These are phyloP conservation scores for Lasioglossum vierecki DNA, from an alignment of 2,888 invertebrate genomes.

Conservation along the genomic window DNA sequence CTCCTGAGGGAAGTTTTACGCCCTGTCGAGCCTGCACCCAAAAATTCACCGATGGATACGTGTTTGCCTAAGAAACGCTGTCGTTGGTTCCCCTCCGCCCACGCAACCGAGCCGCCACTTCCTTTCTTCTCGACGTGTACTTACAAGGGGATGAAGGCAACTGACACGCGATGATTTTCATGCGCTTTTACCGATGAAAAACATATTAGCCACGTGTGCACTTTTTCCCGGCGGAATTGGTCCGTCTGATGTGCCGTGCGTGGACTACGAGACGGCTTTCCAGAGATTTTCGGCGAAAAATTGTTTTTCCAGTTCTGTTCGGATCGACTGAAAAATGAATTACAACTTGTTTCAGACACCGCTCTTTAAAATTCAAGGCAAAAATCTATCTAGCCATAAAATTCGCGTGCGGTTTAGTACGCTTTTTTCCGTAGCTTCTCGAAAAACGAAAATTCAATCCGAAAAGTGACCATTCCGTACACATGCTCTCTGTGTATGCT, in stretches of 20 bases:
- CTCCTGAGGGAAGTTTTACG: conserved; percentile 28
- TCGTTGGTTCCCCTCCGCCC: neutral
- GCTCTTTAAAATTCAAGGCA: neutral
- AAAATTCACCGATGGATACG: conserved; percentile 22
- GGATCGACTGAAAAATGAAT: too few relatives aligned
- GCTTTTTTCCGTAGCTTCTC: neutral
- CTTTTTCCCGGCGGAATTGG: neutral
- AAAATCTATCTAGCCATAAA: neutral
- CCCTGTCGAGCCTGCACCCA: conserved; percentile 21
- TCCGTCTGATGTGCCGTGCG: neutral
- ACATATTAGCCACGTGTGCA: neutral
- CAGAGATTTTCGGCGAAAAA: too few relatives aligned
- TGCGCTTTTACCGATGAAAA: neutral
- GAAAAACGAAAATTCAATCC: neutral
- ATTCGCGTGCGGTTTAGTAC: neutral
- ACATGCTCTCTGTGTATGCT: neutral
- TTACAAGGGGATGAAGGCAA: conserved; percentile 13
- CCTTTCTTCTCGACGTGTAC: neutral
- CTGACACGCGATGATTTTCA: conserved; percentile 6
- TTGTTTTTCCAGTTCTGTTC: too few relatives aligned
- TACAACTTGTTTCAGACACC: neutral
- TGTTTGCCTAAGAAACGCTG: neutral
- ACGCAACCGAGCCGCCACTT: neutral
- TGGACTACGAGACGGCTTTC: neutral
- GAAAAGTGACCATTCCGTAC: neutral